Percentiles rank a stretch among this genome's conserved stretches.
Evolutionary conservation across 2,888 invertebrate genomes (phyloP).

Genomic region (Xestia sexstrigata): DNA sequence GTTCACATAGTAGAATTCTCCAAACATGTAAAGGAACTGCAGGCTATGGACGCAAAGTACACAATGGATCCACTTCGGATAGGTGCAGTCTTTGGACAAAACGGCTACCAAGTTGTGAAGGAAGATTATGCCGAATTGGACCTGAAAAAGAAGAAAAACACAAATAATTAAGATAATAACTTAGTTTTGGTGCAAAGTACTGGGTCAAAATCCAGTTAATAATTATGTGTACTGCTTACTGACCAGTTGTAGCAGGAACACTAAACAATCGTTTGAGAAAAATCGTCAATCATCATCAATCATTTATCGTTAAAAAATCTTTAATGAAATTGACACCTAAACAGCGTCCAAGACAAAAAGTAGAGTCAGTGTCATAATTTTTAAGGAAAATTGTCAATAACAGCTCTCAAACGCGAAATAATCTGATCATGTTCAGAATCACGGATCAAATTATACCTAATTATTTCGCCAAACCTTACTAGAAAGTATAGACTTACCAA

Average conservation of each 20-base stretch:
- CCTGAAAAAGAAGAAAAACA: conserved; percentile 50
- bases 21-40: conserved; percentile 69
- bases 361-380: background rate
- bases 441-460: background rate
- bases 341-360: background rate
- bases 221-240: background rate
- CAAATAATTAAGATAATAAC: background rate
- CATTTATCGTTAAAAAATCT: background rate
- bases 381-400: background rate
- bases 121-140: conserved; percentile 66
- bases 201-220: background rate
- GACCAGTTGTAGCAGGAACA: background rate
- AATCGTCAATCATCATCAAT: too few species aligned
- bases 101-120: conserved; percentile 62
- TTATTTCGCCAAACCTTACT: background rate
- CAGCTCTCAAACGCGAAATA: background rate
- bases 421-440: background rate
- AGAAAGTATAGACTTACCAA: conserved; percentile 38
- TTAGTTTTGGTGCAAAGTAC: background rate
- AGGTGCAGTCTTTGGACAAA: conserved; percentile 50
- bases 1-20: conserved; percentile 65
- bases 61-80: conserved; percentile 65
- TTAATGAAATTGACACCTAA: too few species aligned
- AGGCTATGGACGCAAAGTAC: conserved; percentile 19
- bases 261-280: background rate